These are phyloP conservation scores for Acipenser transmontanus DNA, from an alignment of 2,797 vertebrate species.

Conservation along the genomic window DNA sequence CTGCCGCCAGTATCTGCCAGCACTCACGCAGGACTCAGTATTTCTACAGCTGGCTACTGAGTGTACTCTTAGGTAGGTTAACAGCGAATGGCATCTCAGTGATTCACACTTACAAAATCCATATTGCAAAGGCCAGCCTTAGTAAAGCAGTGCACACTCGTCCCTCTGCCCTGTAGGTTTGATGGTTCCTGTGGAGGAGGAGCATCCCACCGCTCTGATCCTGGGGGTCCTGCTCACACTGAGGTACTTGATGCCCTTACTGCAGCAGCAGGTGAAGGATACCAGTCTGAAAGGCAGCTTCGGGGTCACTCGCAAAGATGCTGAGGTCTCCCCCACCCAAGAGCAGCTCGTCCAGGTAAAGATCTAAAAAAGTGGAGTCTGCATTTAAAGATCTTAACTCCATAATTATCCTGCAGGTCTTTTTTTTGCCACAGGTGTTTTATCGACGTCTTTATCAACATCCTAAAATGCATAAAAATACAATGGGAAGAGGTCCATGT, in stretches of 20 bases:
- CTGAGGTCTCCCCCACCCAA: conserved; percentile 82
- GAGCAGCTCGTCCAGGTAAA: conserved; percentile 85
- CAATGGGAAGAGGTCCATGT: too few relatives aligned
- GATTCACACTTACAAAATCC: too few relatives aligned
- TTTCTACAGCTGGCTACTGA: conserved; percentile 96
- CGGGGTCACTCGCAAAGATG: conserved; percentile 85
- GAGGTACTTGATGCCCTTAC: conserved; percentile 86
- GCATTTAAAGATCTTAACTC: not conserved
- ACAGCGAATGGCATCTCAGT: not conserved
- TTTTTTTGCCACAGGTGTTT: not conserved
- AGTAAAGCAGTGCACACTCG: not conserved
- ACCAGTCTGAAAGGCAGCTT: conserved; percentile 94
- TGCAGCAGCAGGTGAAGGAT: conserved; percentile 91
- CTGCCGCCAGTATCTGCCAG: conserved; percentile 84
- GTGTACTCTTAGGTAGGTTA: conserved; percentile 82
- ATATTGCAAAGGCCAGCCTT: too few relatives aligned
- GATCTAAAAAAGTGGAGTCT: not conserved
- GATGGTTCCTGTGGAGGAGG: conserved; percentile 79
- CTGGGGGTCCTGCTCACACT: conserved; percentile 86
- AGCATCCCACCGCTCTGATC: conserved; percentile 76
- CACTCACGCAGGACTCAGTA: conserved; percentile 84
- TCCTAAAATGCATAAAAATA: too few relatives aligned
- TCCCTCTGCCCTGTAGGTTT: conserved; percentile 57
- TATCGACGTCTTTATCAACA: too few relatives aligned
- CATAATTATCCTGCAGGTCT: not conserved